phyloP scores from a whole-genome alignment of 2,113 vertebrate species.

The Sclerurus mexicanus region DNA sequence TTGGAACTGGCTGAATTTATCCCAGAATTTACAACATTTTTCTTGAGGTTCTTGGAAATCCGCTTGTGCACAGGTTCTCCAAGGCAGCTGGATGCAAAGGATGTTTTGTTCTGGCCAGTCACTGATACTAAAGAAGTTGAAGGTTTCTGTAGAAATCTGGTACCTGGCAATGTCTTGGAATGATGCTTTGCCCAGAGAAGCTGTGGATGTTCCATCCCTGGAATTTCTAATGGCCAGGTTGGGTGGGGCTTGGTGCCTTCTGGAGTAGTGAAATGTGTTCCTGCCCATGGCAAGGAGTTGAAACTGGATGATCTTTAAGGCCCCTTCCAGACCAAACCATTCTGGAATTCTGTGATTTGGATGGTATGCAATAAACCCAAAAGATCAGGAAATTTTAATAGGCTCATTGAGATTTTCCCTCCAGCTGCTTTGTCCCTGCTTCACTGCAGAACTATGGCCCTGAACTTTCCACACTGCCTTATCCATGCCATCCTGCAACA shows the following conservation, averaged over 20 bases:
- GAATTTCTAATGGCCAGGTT: rapidly evolving
- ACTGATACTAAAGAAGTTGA: not conserved
- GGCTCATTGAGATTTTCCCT: not conserved
- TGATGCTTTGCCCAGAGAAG: not conserved
- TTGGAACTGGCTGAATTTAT: not conserved
- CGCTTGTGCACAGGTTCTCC: not conserved
- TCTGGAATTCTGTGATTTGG: not conserved
- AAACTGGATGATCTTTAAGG: not conserved
- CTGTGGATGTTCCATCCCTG: not conserved
- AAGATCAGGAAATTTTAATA: not conserved
- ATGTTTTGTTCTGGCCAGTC: not conserved
- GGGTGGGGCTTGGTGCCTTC: not conserved
- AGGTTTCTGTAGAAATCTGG: not conserved
- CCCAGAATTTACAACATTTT: not conserved
- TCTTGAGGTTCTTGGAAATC: not conserved
- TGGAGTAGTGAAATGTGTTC: not conserved
- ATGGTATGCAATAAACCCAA: not conserved
- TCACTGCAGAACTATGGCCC: not conserved
- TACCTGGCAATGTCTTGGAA: not conserved
- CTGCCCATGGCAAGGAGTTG: rapidly evolving
- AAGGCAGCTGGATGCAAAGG: not conserved
- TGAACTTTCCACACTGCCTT: not conserved
- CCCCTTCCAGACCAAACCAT: not conserved
- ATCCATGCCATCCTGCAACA: not conserved
- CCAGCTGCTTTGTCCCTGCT: not conserved